phyloP scores from a whole-genome alignment of 2,797 vertebrate genomes.

The Enteromius radiatus region DNA sequence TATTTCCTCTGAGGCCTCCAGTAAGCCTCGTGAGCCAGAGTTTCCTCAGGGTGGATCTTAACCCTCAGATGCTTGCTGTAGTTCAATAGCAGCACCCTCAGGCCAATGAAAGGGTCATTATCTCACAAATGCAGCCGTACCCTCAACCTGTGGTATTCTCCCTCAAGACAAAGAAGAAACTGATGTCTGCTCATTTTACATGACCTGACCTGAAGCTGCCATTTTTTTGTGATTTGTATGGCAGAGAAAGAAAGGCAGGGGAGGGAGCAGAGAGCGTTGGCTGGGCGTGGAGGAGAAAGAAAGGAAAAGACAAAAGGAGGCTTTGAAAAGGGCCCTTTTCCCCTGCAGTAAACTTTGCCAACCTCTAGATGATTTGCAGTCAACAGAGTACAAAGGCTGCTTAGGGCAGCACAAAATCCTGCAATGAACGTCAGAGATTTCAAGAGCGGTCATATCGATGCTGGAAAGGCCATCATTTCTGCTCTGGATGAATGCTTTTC shows the following conservation, averaged over 20 bases:
- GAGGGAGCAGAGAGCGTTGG: slow-evolving; percentile 43
- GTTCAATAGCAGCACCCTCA: slow-evolving; percentile 46
- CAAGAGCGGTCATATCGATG: slow-evolving; percentile 8
- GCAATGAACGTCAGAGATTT: slow-evolving; percentile 20
- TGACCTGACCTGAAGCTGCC: slow-evolving; percentile 75
- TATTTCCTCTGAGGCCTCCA: neutral
- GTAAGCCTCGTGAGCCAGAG: neutral
- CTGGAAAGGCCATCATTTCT: neutral
- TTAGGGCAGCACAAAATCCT: slow-evolving; percentile 42
- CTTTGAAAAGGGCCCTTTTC: slow-evolving; percentile 67
- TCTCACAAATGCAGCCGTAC: slow-evolving; percentile 67
- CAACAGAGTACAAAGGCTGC: slow-evolving; percentile 61
- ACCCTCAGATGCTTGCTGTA: slow-evolving; percentile 38
- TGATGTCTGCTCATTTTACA: slow-evolving; percentile 73
- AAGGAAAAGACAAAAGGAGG: slow-evolving; percentile 60
- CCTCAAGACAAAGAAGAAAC: slow-evolving; percentile 73
- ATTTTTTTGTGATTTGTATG: slow-evolving; percentile 74
- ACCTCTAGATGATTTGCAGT: slow-evolving; percentile 74
- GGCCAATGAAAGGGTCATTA: slow-evolving; percentile 67
- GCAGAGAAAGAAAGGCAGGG: slow-evolving; percentile 65
- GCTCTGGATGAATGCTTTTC: neutral
- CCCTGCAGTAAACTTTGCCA: slow-evolving; percentile 66
- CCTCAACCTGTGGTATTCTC: slow-evolving; percentile 60
- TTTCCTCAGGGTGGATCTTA: neutral
- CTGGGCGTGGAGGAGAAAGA: slow-evolving; percentile 57